phyloP scores from a whole-genome alignment of 2,888 invertebrate species.

The Molorchus minor region DNA sequence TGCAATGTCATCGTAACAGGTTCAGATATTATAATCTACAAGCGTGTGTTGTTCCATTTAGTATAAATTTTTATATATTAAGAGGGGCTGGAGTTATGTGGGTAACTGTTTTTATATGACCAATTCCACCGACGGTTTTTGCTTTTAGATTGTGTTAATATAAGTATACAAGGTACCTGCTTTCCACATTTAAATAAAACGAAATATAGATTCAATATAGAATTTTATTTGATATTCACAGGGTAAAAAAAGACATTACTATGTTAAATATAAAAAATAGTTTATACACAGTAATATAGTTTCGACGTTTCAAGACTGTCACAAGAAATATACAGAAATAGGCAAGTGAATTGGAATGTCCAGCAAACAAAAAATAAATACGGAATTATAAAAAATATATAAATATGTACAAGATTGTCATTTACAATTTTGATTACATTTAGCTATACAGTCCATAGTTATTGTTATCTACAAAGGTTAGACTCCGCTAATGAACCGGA shows the following conservation, averaged over 20 bases:
- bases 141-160: too few relatives aligned
- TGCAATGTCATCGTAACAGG: constrained; percentile 5
- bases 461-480: constrained; percentile 54
- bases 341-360: constrained; percentile 39
- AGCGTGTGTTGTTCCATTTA: too few relatives aligned
- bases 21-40: constrained; percentile 1
- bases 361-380: constrained; percentile 57
- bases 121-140: too few relatives aligned
- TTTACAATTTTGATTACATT: constrained; percentile 51
- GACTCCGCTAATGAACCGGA: constrained; percentile 51
- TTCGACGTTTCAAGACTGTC: constrained; percentile 13
- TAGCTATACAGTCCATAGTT: constrained; percentile 58
- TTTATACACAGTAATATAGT: constrained; percentile 27
- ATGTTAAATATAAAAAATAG: constrained; percentile 34
- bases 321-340: constrained; percentile 28
- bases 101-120: too few relatives aligned
- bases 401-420: constrained; percentile 55
- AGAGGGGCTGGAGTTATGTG: too few relatives aligned
- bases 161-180: too few relatives aligned
- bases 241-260: constrained; percentile 42
- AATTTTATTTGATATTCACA: constrained; percentile 43
- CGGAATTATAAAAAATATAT: constrained; percentile 50
- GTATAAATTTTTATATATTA: neutral
- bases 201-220: constrained; percentile 22
- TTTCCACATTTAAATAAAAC: too few relatives aligned